phyloP scores from a whole-genome alignment of 2,888 invertebrate genomes.

The Perdita meconis region DNA sequence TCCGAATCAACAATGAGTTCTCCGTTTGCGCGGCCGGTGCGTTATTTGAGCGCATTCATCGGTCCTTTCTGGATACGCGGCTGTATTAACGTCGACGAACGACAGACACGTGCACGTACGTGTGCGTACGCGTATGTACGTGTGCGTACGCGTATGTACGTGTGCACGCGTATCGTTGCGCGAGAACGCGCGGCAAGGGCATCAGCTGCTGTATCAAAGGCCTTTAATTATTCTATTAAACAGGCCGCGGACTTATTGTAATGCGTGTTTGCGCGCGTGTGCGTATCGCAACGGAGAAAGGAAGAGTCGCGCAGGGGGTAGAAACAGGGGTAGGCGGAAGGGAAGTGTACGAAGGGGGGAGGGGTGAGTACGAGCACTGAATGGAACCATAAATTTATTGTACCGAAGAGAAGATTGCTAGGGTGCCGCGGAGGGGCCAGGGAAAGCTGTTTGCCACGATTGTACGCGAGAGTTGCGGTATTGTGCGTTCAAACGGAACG shows the following conservation, averaged over 20 bases:
- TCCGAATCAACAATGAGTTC: conserved; percentile 69
- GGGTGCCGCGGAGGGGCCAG: conserved; percentile 42
- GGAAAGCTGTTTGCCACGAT: conserved; percentile 67
- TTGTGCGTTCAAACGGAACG: conserved; percentile 67
- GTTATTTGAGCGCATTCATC: conserved; percentile 59
- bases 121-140: conserved; percentile 8
- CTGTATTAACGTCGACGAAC: conserved; percentile 10
- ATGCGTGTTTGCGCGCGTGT: conserved; percentile 63
- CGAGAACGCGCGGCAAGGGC: conserved; percentile 61
- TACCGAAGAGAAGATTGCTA: conserved; percentile 71
- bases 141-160: background rate
- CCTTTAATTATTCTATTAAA: conserved; percentile 84
- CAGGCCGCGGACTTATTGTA: conserved; percentile 82
- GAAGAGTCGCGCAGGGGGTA: conserved; percentile 15
- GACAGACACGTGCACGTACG: too few relatives aligned
- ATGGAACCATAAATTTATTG: conserved; percentile 79
- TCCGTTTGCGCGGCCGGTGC: conserved; percentile 47
- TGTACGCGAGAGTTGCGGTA: conserved; percentile 72
- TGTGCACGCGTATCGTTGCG: conserved; percentile 19
- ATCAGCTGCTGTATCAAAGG: conserved; percentile 82
- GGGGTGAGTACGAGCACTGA: conserved; percentile 58
- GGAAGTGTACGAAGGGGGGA: too few relatives aligned
- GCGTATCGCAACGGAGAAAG: conserved; percentile 22
- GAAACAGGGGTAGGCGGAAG: background rate
- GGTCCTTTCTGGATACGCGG: background rate